Percentiles rank a stretch among this genome's conserved stretches.
These are phyloP conservation scores for Cheiracanthium punctorium DNA, from an alignment of 2,888 invertebrate genomes.

Conservation along the genomic window DNA sequence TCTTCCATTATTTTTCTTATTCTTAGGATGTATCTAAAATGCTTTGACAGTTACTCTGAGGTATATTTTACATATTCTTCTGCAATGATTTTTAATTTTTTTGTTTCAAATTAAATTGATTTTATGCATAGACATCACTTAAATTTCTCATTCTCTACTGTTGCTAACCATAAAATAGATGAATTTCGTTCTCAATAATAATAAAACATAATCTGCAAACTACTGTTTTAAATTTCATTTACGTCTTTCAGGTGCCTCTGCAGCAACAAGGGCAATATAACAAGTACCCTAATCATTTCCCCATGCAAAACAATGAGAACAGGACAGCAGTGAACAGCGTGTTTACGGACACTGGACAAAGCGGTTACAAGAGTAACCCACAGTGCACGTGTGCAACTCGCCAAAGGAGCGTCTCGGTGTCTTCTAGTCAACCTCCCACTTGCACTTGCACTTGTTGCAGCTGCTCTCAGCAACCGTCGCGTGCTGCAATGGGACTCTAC, in stretches of 20 bases:
- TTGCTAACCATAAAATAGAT: too few species aligned
- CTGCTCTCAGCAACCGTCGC: neutral
- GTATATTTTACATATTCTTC: too few species aligned
- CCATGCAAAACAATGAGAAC: slow-evolving; percentile 32
- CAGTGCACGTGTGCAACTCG: slow-evolving; percentile 45
- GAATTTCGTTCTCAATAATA: too few species aligned
- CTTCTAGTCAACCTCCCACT: slow-evolving; percentile 39
- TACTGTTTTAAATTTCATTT: too few species aligned
- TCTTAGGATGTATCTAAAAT: too few species aligned
- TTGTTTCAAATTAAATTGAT: too few species aligned
- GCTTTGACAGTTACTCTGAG: too few species aligned
- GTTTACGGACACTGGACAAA: slow-evolving; percentile 45
- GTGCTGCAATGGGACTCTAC: slow-evolving; percentile 38
- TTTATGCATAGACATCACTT: too few species aligned
- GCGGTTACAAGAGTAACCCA: slow-evolving; percentile 20
- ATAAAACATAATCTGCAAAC: too few species aligned
- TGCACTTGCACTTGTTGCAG: slow-evolving; percentile 22
- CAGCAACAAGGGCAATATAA: slow-evolving; percentile 8
- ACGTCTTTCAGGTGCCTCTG: slow-evolving; percentile 14
- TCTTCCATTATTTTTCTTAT: too few species aligned
- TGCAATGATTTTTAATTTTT: too few species aligned
- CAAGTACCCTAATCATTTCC: neutral
- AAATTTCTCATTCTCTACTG: too few species aligned
- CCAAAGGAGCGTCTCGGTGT: neutral
- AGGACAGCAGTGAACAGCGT: neutral